A percentile compares a stretch with the other conserved stretches of the same genome.
Conservation (phyloP, 1,140 invertebrate genomes). For the Anthonomus grandis region DNA sequence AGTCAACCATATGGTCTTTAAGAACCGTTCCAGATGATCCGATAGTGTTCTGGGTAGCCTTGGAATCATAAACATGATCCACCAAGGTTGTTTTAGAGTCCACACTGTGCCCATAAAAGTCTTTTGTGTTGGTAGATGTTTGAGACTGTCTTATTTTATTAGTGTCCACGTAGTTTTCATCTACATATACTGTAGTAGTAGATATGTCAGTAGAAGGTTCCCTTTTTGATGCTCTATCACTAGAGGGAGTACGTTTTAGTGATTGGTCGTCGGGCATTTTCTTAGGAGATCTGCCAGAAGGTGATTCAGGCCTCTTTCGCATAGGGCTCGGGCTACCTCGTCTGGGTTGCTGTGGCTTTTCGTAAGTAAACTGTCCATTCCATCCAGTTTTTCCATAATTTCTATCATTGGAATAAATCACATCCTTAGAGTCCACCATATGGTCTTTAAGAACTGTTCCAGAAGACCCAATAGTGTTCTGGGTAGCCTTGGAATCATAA, state of each 20-base stretch:
- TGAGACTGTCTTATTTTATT: constrained; percentile 32
- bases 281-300: background rate
- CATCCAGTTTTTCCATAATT: constrained; percentile 45
- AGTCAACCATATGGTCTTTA: constrained; percentile 32
- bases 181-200: constrained; percentile 31
- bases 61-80: constrained; percentile 39
- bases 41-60: constrained; percentile 39
- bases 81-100: constrained; percentile 34
- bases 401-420: constrained; percentile 44
- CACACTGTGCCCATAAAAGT: constrained; percentile 38
- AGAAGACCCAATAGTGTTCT: constrained; percentile 42
- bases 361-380: constrained; percentile 43
- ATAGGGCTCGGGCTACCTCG: background rate
- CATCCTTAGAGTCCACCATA: constrained; percentile 35
- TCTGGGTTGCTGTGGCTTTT: constrained; percentile 14
- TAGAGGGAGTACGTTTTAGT: constrained; percentile 7
- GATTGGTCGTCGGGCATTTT: background rate
- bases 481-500: constrained; percentile 41
- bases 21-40: constrained; percentile 39
- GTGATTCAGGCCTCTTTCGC: background rate
- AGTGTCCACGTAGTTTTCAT: constrained; percentile 32
- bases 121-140: constrained; percentile 30
- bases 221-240: background rate
- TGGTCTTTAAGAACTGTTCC: constrained; percentile 40
- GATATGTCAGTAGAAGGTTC: constrained; percentile 25